phyloP scores from a whole-genome alignment of 1,140 invertebrate genomes.

The Adoxophyes honmai region DNA sequence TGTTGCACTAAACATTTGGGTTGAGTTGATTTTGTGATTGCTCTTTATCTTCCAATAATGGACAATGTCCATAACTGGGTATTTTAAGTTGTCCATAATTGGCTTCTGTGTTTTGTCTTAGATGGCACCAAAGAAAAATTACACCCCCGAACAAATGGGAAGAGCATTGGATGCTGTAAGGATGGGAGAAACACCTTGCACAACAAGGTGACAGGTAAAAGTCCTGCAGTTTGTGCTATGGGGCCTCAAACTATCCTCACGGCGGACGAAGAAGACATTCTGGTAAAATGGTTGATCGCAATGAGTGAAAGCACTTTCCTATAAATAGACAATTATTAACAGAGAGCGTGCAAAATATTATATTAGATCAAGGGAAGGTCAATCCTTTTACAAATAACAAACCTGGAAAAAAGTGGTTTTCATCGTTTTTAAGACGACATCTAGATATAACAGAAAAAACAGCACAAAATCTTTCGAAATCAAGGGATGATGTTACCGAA shows the following conservation, averaged over 20 bases:
- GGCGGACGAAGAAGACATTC: conserved; percentile 39
- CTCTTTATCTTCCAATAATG: conserved; percentile 3
- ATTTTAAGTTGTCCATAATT: neutral
- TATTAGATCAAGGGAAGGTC: conserved; percentile 31
- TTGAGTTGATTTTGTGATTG: neutral
- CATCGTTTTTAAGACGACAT: conserved; percentile 50
- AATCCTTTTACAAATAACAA: conserved; percentile 36
- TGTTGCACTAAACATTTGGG: neutral
- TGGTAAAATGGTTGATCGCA: conserved; percentile 44
- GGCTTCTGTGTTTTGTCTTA: neutral
- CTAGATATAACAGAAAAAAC: conserved; percentile 35
- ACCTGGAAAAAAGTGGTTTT: conserved; percentile 53
- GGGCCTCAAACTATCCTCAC: conserved; percentile 36
- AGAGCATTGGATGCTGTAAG: neutral
- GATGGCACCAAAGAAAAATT: conserved; percentile 2
- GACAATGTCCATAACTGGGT: neutral
- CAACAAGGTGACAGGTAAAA: too few relatives aligned
- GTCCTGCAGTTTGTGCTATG: conserved; percentile 16
- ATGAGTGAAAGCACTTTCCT: conserved; percentile 50
- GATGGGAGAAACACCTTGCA: neutral
- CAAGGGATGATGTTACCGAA: neutral
- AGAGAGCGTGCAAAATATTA: conserved; percentile 50
- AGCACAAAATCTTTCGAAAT: conserved; percentile 31
- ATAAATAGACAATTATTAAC: conserved; percentile 44
- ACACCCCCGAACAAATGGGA: conserved; percentile 1